Base-by-base conservation (phyloP, 2,888 invertebrate genomes). In the Napeogenes sylphis region DNA sequence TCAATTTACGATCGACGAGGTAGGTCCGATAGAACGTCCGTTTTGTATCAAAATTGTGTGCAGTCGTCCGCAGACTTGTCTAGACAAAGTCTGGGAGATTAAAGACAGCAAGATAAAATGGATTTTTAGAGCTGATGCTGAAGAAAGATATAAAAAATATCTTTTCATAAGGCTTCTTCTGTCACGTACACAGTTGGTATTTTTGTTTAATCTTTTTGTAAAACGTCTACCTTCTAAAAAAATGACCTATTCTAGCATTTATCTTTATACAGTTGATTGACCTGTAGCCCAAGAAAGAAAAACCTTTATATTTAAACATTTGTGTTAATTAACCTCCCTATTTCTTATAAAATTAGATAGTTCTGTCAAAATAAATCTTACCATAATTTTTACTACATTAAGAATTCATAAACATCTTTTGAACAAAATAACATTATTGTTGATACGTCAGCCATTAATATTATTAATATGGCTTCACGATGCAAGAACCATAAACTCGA, bases 171-270 rank as follows among this genome's bases (percentile, higher is more conserved):
- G 80, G 78, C 83, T 82, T 81, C 83, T 83, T 79, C 85, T 88
- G 87, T 87, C 88, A 87, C 86, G 84, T 87, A 83, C 88, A 83
- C 79, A 74, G 80, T 30, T 21, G 5, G 8, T 81, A 80, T 83
- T 85, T 81, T 87, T 87, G 85, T 86, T 87, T 87, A 84, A 83
- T 85, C 83, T 82, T 83, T 87, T 87, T 89, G 82, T 80, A 72
- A 77, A 75, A 74, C 71, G 69, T 77, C 76, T 77, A 71, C 74
- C 75, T 78, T 75, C 75, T 72, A 75, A 73, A 72, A 79, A 75
- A 72, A 73, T 6, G 47, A 3, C 3, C 35, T 35, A 6, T 5
- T 35, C 6, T 6, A 35, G 35, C 35, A 35, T 1, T 35, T 35
- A 35, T 35, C 35, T 47, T 21, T 47, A 6, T 47, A n/a, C 6